phyloP scores from a whole-genome alignment of 2,888 invertebrate species.

The Drosophila mulleri region DNA sequence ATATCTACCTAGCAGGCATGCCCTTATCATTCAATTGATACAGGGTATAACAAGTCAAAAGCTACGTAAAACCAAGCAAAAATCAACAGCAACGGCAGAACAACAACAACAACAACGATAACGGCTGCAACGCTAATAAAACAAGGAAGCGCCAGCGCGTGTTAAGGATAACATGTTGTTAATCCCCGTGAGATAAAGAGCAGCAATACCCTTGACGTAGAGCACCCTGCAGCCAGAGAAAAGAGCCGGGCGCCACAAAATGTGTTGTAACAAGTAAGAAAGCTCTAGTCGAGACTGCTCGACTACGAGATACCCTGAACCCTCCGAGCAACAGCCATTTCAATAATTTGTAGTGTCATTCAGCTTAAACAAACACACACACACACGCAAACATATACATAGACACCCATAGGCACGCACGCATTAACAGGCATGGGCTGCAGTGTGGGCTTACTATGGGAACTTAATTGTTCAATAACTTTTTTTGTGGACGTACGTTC shows the following conservation, averaged over 20 bases:
- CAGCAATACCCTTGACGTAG: conserved; percentile 61
- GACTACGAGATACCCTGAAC: too few relatives aligned
- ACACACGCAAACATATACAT: too few relatives aligned
- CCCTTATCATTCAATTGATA: neutral
- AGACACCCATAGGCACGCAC: too few relatives aligned
- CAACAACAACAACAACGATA: conserved; percentile 53
- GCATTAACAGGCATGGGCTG: too few relatives aligned
- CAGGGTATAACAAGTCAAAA: conserved; percentile 13
- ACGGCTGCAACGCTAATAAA: conserved; percentile 30
- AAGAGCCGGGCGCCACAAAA: conserved; percentile 4
- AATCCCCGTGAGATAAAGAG: conserved; percentile 76
- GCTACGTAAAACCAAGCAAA: conserved; percentile 52
- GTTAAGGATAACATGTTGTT: conserved; percentile 75
- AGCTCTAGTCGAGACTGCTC: too few relatives aligned
- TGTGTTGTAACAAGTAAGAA: too few relatives aligned
- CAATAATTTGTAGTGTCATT: too few relatives aligned
- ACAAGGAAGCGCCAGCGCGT: conserved; percentile 62
- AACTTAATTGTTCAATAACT: too few relatives aligned
- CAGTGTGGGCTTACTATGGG: too few relatives aligned
- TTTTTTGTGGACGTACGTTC: too few relatives aligned
- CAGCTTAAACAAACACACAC: too few relatives aligned
- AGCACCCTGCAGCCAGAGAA: conserved; percentile 20
- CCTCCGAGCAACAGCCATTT: too few relatives aligned
- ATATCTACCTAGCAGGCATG: neutral
- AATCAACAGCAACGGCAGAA: conserved; percentile 55